These are phyloP conservation scores for Euzophera pinguis DNA, from an alignment of 2,888 invertebrate species.

Conservation along the genomic window DNA sequence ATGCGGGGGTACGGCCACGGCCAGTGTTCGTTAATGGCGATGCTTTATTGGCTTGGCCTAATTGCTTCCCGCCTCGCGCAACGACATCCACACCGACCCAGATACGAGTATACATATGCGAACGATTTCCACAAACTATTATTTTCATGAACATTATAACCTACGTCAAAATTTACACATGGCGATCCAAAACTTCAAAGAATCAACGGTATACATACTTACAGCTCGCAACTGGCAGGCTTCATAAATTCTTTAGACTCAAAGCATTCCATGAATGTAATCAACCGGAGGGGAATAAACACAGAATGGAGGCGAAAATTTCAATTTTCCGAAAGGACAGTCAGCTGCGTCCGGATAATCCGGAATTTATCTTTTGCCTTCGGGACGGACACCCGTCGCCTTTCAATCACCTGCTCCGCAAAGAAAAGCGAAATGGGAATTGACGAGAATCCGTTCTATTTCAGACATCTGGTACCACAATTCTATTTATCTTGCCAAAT, in stretches of 20 bases:
- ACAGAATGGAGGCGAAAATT: conserved; percentile 41
- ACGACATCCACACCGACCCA: conserved; percentile 59
- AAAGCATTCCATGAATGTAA: conserved; percentile 30
- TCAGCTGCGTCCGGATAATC: conserved; percentile 54
- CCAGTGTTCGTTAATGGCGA: conserved; percentile 50
- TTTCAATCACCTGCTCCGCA: conserved; percentile 57
- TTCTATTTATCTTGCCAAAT: conserved; percentile 1
- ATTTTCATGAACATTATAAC: conserved; percentile 20
- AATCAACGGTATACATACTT: not conserved
- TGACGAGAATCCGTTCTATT: conserved; percentile 36
- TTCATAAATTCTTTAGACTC: conserved; percentile 28
- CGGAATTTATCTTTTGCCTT: conserved; percentile 54
- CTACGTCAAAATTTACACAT: conserved; percentile 7
- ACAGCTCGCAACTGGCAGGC: conserved; percentile 20
- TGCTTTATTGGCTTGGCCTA: conserved; percentile 68
- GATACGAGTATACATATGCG: conserved; percentile 29
- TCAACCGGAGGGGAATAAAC: conserved; percentile 35
- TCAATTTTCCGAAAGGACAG: conserved; percentile 60
- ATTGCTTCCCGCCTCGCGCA: conserved; percentile 63
- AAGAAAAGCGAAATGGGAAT: conserved; percentile 38
- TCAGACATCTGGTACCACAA: conserved; percentile 28
- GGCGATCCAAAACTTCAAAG: conserved; percentile 1
- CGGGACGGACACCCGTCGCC: conserved; percentile 47
- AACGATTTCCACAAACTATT: conserved; percentile 34
- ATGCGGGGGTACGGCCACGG: conserved; percentile 47